Evolutionary conservation across 2,113 vertebrate species (phyloP).

Genomic region (Hemibagrus wyckioides): DNA sequence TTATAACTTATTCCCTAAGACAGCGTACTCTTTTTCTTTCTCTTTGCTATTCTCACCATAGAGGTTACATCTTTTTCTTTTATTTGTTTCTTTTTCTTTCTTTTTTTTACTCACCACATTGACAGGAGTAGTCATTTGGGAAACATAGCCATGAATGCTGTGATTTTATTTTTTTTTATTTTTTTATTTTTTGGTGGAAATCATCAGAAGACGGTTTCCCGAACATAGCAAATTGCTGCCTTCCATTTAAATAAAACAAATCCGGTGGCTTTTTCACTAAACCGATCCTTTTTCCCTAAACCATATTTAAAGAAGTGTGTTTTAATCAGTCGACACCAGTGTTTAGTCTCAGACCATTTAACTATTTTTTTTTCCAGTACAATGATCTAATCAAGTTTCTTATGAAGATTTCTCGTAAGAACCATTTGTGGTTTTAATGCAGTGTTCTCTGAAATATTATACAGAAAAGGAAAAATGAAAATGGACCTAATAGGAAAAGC

Average conservation of each 20-base stretch:
- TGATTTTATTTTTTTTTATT: no score
- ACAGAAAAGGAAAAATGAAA: constrained; percentile 7
- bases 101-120: background rate
- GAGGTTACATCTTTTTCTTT: background rate
- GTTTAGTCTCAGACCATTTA: background rate
- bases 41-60: background rate
- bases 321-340: background rate
- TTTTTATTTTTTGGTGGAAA: background rate
- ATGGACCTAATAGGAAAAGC: constrained; percentile 8
- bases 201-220: background rate
- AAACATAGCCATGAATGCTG: background rate
- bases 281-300: background rate
- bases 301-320: background rate
- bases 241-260: background rate
- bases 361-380: background rate
- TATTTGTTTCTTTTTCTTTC: no score
- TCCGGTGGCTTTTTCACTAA: background rate
- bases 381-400: background rate
- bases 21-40: background rate
- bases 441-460: background rate
- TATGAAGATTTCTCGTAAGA: background rate
- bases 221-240: background rate
- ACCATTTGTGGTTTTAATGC: background rate
- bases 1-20: background rate
- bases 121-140: background rate